phyloP scores from a whole-genome alignment of 2,797 vertebrate species.

The Lacerta viridis region DNA sequence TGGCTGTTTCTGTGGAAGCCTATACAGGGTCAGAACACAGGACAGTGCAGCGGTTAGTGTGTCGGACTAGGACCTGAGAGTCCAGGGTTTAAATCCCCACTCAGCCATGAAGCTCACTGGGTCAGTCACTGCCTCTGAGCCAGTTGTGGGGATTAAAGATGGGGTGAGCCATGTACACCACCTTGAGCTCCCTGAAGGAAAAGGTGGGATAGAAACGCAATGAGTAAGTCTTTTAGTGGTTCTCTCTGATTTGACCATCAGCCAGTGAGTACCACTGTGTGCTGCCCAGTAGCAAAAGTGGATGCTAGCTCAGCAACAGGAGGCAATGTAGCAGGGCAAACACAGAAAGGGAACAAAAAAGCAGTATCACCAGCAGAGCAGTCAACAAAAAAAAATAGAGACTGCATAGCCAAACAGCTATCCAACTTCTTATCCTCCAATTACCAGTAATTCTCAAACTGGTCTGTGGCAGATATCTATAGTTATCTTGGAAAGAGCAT shows the following conservation, averaged over 20 bases:
- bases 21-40: background rate
- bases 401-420: background rate
- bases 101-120: too few relatives aligned
- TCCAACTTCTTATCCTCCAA: background rate
- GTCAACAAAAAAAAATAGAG: background rate
- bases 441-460: background rate
- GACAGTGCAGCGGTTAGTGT: too few relatives aligned
- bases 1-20: background rate
- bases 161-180: too few relatives aligned
- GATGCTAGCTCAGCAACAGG: background rate
- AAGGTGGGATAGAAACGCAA: too few relatives aligned
- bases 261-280: background rate
- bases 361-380: background rate
- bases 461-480: background rate
- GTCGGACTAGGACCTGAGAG: too few relatives aligned
- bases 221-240: background rate
- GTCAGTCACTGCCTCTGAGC: too few relatives aligned
- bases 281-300: background rate
- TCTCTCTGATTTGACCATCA: slow-evolving; percentile 3
- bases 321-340: background rate
- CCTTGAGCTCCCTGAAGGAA: too few relatives aligned
- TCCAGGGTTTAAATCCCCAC: too few relatives aligned
- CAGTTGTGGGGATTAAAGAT: too few relatives aligned
- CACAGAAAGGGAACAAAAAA: background rate
- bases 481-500: background rate